These are phyloP conservation scores for Mythimna impura DNA, from an alignment of 2,888 invertebrate species.

Conservation along the genomic window DNA sequence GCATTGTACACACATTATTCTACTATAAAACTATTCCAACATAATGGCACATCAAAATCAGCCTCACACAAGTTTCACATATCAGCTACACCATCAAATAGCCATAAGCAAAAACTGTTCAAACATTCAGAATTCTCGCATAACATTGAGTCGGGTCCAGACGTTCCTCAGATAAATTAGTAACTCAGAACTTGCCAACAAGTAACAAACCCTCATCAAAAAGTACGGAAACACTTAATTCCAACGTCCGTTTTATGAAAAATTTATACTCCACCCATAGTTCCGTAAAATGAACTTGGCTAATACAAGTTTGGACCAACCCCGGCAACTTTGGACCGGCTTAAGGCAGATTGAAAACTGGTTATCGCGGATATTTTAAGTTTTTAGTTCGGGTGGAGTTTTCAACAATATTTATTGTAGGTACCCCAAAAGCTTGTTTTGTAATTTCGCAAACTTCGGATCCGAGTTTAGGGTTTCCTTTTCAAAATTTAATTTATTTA, in stretches of 20 bases:
- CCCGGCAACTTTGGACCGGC: slow-evolving; percentile 43
- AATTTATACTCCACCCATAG: slow-evolving; percentile 66
- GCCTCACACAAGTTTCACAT: slow-evolving; percentile 2
- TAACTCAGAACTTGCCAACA: slow-evolving; percentile 53
- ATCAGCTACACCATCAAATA: slow-evolving; percentile 20
- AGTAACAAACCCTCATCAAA: slow-evolving; percentile 64
- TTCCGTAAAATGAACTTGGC: slow-evolving; percentile 65
- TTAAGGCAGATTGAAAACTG: slow-evolving; percentile 48
- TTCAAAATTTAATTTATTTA: slow-evolving; percentile 34
- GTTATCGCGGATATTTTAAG: slow-evolving; percentile 62
- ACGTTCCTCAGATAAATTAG: slow-evolving; percentile 58
- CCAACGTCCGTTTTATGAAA: slow-evolving; percentile 73
- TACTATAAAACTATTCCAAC: too few species aligned
- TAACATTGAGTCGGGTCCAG: slow-evolving; percentile 51
- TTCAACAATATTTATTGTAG: slow-evolving; percentile 51
- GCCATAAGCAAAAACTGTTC: slow-evolving; percentile 24
- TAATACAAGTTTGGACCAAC: slow-evolving; percentile 60
- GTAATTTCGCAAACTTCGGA: slow-evolving; percentile 30
- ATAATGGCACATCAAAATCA: neutral
- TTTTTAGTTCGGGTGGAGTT: slow-evolving; percentile 56
- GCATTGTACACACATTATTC: too few species aligned
- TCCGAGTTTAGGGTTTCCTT: slow-evolving; percentile 11
- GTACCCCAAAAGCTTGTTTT: slow-evolving; percentile 38
- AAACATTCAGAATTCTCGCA: slow-evolving; percentile 33
- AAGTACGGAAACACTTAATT: slow-evolving; percentile 72